Base-by-base conservation (phyloP, 1,140 invertebrate genomes). In the Rhagoletis pomonella region DNA sequence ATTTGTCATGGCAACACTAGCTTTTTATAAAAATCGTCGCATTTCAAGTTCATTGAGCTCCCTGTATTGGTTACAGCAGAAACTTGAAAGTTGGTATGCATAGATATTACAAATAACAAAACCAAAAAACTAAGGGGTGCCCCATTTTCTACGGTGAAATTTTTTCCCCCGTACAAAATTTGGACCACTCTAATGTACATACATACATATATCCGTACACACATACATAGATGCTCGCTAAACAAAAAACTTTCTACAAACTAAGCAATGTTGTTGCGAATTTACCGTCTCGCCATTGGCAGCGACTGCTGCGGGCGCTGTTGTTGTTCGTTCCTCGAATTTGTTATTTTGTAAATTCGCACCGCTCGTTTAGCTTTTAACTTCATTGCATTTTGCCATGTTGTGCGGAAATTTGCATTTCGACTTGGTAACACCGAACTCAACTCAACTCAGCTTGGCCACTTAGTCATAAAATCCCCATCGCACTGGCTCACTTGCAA, bases 341-440 rank as follows among this genome's bases (percentile, higher is more conserved):
- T 81, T 81, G 47, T 81, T 81, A 81, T 81, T 81, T 81, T 12
- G 73, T 55, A 9, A 4, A 81, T 19, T 50, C 73, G 19, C 47
- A 81, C 4, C 73, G 73, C 73, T 81, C 67, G 73, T 81, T 81
- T 81, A 55, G 73, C 73, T 81, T 81, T 81, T 55, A 81, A 81
- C 73, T 81, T 81, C 73, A 81, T 55, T 81, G 73, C 73, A 81
- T 81, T 81, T 81, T n/a, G 42, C 42, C 47, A 81, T 58, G 73
- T 81, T 81, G 44, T 55, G 73, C 47, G 73, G 73, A 81, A 77
- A 81, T 81, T 81, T 81, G 73, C 73, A 81, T 81, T 81, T 81
- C 73, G 47, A 81, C 73, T 58, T 81, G 29, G 44, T 55, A 55
- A 55, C 73, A 81, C 73, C 44, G 7, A n/a, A 81, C 47, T n/a